Base-by-base conservation (phyloP, 1,140 invertebrate species). In the Theocolax elegans region DNA sequence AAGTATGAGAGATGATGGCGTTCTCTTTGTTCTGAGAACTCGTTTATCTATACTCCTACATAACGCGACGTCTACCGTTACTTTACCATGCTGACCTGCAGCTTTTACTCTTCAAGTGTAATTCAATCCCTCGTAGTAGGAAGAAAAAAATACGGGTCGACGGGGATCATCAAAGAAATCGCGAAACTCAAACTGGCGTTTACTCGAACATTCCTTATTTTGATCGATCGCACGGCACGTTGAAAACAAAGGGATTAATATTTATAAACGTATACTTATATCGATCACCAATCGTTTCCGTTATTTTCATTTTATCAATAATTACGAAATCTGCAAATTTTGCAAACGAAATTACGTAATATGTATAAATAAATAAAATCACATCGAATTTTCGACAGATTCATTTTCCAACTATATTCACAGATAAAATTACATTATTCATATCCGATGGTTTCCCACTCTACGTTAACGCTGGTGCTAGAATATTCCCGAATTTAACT, bases 21-120 rank as follows among this genome's bases (percentile, higher is more conserved):
- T 56, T 62, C 44, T 31, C 23, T 59, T n/a, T 19, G 38, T 54
- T 46, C 64, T 62, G 25, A 51, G 58, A 59, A 54, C 21, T 35
- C 42, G 56, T 68, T 58, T 72, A 64, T 72, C 71, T 72, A 56
- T 59, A 29, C 53, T 10, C 31, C 71, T 67, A 60, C 64, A 38
- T 38, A 53, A 21, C 31, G 44, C 46, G 40, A 35, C 49, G 54
- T 62, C 69, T 59, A 71, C 65, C 64, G 68, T 68, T 67, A 67
- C 48, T 58, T 31, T 13, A 19, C 23, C n/a, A n/a, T 42, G 13
- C 23, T 35, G 51, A 64, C 27, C 59, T 42, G 48, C 67, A 46
- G 60, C 60, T 29, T 53, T 56, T 58, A 56, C 51, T 53, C 64
- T 58, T 58, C 38, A 58, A 40, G 23, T 10, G 40, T 56, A 54